Evolutionary conservation across 2,113 vertebrate genomes (phyloP).

Genomic region (Centrocercus urophasianus): DNA sequence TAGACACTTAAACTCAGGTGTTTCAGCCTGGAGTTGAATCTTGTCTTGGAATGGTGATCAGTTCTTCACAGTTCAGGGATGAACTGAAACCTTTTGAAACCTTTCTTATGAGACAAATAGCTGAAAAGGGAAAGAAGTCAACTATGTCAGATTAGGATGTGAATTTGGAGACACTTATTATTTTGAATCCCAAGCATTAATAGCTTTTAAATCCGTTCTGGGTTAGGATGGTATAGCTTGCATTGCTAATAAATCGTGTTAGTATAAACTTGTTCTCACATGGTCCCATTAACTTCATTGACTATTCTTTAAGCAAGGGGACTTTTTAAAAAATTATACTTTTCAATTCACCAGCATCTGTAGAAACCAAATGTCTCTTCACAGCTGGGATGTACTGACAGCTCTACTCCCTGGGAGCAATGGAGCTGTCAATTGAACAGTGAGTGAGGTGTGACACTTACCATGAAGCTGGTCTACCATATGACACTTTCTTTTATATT

Average conservation of each 20-base stretch:
- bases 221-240: background rate
- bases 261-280: background rate
- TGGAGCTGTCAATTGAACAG: background rate
- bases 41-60: background rate
- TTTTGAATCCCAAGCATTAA: background rate
- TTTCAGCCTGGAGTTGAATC: background rate
- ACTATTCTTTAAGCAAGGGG: background rate
- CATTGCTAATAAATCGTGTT: background rate
- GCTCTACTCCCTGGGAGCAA: background rate
- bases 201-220: background rate
- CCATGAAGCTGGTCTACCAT: background rate
- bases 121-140: background rate
- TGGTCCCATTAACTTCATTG: background rate
- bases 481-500: background rate
- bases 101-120: background rate
- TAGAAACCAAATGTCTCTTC: slow-evolving; percentile 2
- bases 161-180: background rate
- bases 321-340: background rate
- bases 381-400: background rate
- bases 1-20: background rate
- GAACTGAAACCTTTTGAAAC: background rate
- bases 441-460: background rate
- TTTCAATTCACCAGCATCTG: slow-evolving; percentile 21
- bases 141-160: background rate
- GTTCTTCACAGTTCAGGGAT: background rate